Evolutionary conservation across 1,140 invertebrate species (phyloP).

Genomic region (Drosophila parabipectinata): DNA sequence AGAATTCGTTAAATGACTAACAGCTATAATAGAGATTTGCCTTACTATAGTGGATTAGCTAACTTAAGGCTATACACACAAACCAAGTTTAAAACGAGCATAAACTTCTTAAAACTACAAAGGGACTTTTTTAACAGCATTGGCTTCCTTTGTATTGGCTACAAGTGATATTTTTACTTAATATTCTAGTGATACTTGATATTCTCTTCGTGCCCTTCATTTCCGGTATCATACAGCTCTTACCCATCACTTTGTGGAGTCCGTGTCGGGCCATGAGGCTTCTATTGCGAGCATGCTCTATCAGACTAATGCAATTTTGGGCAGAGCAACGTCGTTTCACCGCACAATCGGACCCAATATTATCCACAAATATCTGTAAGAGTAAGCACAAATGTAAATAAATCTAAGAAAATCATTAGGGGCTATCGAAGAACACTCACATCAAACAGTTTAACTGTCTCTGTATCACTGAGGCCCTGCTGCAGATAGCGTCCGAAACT

Average conservation of each 20-base stretch:
- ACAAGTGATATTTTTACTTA: no score
- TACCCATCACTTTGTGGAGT: constrained; percentile 80
- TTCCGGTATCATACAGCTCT: constrained; percentile 52
- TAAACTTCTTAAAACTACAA: neutral
- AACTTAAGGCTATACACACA: neutral
- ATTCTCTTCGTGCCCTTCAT: constrained; percentile 37
- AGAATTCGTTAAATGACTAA: constrained; percentile 52
- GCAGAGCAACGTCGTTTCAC: constrained; percentile 81
- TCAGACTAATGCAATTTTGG: constrained; percentile 82
- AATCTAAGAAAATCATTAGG: neutral
- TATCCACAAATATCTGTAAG: constrained; percentile 65
- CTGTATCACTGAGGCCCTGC: constrained; percentile 89
- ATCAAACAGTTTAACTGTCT: constrained; percentile 85
- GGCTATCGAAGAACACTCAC: constrained; percentile 74
- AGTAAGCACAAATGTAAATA: constrained; percentile 12
- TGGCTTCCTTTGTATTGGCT: no score
- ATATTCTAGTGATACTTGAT: no score
- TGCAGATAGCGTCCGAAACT: constrained; percentile 90
- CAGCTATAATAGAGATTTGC: constrained; percentile 39
- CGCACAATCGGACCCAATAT: constrained; percentile 74
- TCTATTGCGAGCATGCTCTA: constrained; percentile 79
- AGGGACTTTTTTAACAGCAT: neutral
- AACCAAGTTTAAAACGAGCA: neutral
- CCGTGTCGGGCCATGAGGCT: constrained; percentile 74
- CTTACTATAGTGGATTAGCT: constrained; percentile 25